Base-by-base conservation (phyloP, 1,140 invertebrate genomes). In the Pararge aegeria region DNA sequence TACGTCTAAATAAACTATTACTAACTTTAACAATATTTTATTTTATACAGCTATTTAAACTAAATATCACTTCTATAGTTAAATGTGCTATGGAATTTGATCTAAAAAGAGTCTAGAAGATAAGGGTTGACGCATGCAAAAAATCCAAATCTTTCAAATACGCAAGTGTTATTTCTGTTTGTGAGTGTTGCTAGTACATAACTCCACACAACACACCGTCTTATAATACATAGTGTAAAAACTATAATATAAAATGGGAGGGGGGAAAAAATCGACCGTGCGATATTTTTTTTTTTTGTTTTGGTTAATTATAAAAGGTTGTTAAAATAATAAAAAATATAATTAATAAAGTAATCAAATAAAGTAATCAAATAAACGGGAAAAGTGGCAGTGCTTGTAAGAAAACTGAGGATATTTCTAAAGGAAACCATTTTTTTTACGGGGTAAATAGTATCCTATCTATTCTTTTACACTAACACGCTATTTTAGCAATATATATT, bases 91-190 rank as follows among this genome's bases (percentile, higher is more conserved):
- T 40, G 38, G 15, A 56, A 42, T 37, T 48, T 37, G 24, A 51
- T 50, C 37, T 55, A 55, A 53, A 58, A 37, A 29, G 24, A 15
- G 9, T 55, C 60, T 66, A 66, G 46, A 62, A 66, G 55, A 42
- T 34, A 54, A 62, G 48, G 40, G 30, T 55, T 55, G 38, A 51
- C 48, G 55, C 64, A 66, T 66, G 64, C 64, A 66, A 24, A 61
- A 66, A 46, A 37, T 29, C 30, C 2, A 57, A 54, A 52, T 55
- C 16, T 21, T 30, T 18, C 50, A 46, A 4, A 64, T 29, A 49
- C 16, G 19, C 40, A 44, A 44, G 40, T 44, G 40, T 52, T 61
- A 37, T 66, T 66, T 54, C 37, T 59, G 48, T 51, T 27, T 57
- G 50, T 19, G 29, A 58, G 50, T 61, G 54, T 66, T 58, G 50